Evolutionary conservation across 2,888 invertebrate species (phyloP).

Genomic region (Trimorus sp.): DNA sequence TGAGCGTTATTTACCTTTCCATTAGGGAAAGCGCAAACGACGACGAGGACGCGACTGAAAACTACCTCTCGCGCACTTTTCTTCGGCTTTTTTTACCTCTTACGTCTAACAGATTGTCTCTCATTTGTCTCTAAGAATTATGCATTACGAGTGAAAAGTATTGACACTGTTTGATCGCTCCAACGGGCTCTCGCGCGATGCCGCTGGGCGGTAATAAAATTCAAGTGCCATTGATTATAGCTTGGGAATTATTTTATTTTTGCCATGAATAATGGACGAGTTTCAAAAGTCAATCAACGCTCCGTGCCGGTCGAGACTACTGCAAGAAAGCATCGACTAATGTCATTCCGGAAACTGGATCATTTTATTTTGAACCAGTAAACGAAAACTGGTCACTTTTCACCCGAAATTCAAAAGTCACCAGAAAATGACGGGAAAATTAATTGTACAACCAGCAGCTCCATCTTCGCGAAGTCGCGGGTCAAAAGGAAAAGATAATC

Average conservation of each 20-base stretch:
- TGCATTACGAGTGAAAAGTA: constrained; percentile 27
- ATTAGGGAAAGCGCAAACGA: constrained; percentile 72
- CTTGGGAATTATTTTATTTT: neutral
- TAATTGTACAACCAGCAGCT: too few relatives aligned
- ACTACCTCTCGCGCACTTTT: constrained; percentile 67
- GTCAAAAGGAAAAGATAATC: constrained; percentile 28
- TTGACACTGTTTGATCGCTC: constrained; percentile 48
- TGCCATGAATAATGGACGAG: neutral
- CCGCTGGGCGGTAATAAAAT: neutral
- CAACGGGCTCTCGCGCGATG: constrained; percentile 14
- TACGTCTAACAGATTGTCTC: constrained; percentile 54
- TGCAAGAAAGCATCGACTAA: too few relatives aligned
- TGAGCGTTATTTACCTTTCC: constrained; percentile 76
- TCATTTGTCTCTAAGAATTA: constrained; percentile 54
- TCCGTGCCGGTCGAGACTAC: too few relatives aligned
- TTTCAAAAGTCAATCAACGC: neutral
- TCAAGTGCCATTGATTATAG: constrained; percentile 22
- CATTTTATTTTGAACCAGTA: too few relatives aligned
- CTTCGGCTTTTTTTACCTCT: constrained; percentile 47
- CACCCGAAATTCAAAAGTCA: too few relatives aligned
- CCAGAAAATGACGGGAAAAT: neutral
- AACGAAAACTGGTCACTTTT: too few relatives aligned
- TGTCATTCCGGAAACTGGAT: too few relatives aligned
- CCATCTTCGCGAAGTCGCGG: too few relatives aligned
- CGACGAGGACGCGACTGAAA: constrained; percentile 42